Conservation (phyloP, 2,797 vertebrate species). For the Silurus aristotelis region DNA sequence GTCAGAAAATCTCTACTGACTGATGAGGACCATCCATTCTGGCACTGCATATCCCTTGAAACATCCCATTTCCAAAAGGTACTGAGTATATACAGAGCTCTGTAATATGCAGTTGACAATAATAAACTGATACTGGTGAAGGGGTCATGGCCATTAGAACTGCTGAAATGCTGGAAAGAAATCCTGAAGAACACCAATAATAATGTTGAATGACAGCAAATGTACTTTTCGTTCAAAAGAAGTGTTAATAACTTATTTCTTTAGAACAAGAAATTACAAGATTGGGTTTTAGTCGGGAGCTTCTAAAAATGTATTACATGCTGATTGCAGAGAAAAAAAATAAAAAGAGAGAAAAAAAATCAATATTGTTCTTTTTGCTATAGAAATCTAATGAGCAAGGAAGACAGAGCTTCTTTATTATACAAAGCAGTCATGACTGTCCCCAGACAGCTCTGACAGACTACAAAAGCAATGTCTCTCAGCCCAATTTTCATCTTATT, state of each 20-base stretch:
- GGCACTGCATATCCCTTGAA: neutral
- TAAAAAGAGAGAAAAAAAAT: conserved; percentile 53
- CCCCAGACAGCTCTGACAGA: conserved; percentile 60
- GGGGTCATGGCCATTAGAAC: conserved; percentile 1
- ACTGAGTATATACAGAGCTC: neutral
- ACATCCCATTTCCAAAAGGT: conserved; percentile 1
- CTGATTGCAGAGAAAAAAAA: conserved; percentile 55
- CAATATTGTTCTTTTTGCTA: conserved; percentile 58
- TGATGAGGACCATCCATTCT: conserved; percentile 14
- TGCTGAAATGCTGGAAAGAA: conserved; percentile 10
- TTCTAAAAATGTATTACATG: conserved; percentile 40
- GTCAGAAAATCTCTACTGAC: conserved; percentile 16
- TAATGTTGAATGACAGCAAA: conserved; percentile 9
- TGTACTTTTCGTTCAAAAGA: neutral
- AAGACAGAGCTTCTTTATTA: conserved; percentile 56
- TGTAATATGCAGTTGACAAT: neutral
- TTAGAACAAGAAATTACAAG: conserved; percentile 39
- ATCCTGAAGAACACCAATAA: neutral
- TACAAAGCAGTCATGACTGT: conserved; percentile 57
- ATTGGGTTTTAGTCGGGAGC: conserved; percentile 19
- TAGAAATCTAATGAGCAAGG: conserved; percentile 65
- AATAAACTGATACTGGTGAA: neutral
- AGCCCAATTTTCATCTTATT: conserved; percentile 58
- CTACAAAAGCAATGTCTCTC: conserved; percentile 69
- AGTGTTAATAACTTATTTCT: conserved; percentile 30